Base-by-base conservation (phyloP, 2,888 invertebrate genomes). In the Hypomecis atomaria region DNA sequence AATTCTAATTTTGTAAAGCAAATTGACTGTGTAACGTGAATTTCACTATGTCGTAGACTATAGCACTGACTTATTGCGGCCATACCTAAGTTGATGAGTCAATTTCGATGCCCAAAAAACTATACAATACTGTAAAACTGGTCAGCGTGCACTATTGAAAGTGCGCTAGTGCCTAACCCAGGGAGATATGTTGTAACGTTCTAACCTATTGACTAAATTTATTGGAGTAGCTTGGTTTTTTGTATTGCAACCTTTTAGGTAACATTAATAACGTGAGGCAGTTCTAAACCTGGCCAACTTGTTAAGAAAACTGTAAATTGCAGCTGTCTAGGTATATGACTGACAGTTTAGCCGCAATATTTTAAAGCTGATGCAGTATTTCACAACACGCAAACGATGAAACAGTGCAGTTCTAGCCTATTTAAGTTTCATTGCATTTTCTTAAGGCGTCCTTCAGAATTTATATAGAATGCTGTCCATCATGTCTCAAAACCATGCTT, bases 401-500 rank as follows among this genome's bases (percentile, higher is more conserved):
- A 13, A 34, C 36, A 49, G 33, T 67, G 67, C 71, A 74, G 52
- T 78, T 70, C 74, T 72, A 66, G 36, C 58, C 55, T 66, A 66
- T 10, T 42, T 44, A 33, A 44, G 68, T 38, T 43, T 47, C 45
- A 34, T 63, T 68, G 59, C 71, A 71, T 72, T 76, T 56, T 55
- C 50, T 54, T 66, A 54, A 37, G 23, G 33, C 43, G 23, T 50
- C 45, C 50, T 43, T 54, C n/a, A 44, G 48, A 54, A 10, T 54
- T 45, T 44, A 58, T 59, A 50, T 47, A 53, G 38, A 53, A n/a
- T 50, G 40, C 60, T 59, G 65, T 65, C 58, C 11, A 47, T 52
- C 57, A 52, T 60, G 75, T 74, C 73, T 67, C 71, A 73, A 74
- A 73, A 65, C 74, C 75, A 71, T 72, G 33, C 23, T 90, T 87